These are phyloP conservation scores for Acanthis flammea DNA, from an alignment of 2,797 vertebrate genomes.

Conservation along the genomic window DNA sequence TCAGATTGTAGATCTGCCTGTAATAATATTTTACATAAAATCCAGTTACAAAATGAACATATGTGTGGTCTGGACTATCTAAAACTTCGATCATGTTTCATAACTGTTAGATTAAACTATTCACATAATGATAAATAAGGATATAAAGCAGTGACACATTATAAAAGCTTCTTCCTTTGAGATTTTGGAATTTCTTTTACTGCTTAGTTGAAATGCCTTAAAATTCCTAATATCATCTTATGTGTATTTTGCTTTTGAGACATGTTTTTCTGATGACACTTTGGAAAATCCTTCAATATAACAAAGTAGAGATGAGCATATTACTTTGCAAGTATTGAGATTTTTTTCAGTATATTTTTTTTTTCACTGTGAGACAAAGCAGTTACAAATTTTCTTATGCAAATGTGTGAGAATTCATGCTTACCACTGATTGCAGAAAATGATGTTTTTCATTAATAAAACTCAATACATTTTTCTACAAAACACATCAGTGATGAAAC, in stretches of 20 bases:
- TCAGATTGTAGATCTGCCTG: neutral
- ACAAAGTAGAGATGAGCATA: neutral
- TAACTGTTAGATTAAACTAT: neutral
- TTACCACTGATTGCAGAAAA: neutral
- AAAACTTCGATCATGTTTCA: neutral
- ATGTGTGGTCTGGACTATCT: neutral
- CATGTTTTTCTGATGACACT: neutral
- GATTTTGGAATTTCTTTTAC: neutral
- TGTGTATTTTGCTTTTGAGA: neutral
- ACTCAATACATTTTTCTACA: neutral
- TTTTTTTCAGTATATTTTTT: neutral
- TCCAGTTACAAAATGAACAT: neutral
- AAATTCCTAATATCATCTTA: neutral
- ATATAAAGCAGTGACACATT: neutral
- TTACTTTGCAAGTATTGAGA: neutral
- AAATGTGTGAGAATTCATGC: neutral
- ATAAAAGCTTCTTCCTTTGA: neutral
- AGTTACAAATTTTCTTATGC: neutral
- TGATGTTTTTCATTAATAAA: constrained; percentile 27
- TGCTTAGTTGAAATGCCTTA: neutral
- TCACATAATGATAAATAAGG: neutral
- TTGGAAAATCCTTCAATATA: neutral
- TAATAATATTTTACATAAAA: constrained; percentile 1
- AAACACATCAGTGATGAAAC: neutral
- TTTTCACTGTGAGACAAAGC: neutral